phyloP scores from a whole-genome alignment of 2,888 invertebrate genomes.

The Cerastoderma edule region DNA sequence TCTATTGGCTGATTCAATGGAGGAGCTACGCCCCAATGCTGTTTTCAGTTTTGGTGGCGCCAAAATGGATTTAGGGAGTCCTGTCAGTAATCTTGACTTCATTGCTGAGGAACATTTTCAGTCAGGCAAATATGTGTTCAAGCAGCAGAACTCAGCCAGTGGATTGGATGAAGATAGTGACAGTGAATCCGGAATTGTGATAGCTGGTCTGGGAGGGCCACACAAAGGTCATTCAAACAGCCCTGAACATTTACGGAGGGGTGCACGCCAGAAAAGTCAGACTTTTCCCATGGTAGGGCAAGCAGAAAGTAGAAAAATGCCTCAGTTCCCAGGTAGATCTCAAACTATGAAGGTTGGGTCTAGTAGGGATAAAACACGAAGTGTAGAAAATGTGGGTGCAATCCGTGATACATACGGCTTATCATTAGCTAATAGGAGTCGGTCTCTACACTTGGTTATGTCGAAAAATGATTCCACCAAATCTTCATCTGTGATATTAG shows the following conservation, averaged over 20 bases:
- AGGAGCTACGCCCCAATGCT: constrained; percentile 51
- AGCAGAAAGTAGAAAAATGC: constrained; percentile 46
- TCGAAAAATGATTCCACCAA: constrained; percentile 26
- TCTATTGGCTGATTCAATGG: constrained; percentile 60
- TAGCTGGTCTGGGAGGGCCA: constrained; percentile 29
- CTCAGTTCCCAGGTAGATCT: constrained; percentile 63
- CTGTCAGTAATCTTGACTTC: constrained; percentile 65
- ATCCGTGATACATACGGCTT: constrained; percentile 28
- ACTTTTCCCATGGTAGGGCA: constrained; percentile 67
- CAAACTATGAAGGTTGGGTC: constrained; percentile 49
- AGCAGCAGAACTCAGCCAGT: constrained; percentile 7
- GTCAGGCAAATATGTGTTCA: constrained; percentile 18
- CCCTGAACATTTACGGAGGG: constrained; percentile 31
- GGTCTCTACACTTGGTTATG: constrained; percentile 41
- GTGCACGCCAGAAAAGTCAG: constrained; percentile 57
- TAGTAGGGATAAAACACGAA: constrained; percentile 37
- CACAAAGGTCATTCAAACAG: constrained; percentile 29
- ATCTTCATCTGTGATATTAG: constrained; percentile 30
- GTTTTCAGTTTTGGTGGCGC: constrained; percentile 45
- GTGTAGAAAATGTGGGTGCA: constrained; percentile 48
- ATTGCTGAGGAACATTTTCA: constrained; percentile 72
- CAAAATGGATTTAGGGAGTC: constrained; percentile 50
- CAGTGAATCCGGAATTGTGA: constrained; percentile 53
- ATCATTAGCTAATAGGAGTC: constrained; percentile 41
- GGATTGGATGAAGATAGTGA: constrained; percentile 57